Percentiles rank a stretch among this genome's conserved stretches.
These are phyloP conservation scores for Pangasius sanitwongsei DNA, from an alignment of 2,797 vertebrate genomes.

Conservation along the genomic window DNA sequence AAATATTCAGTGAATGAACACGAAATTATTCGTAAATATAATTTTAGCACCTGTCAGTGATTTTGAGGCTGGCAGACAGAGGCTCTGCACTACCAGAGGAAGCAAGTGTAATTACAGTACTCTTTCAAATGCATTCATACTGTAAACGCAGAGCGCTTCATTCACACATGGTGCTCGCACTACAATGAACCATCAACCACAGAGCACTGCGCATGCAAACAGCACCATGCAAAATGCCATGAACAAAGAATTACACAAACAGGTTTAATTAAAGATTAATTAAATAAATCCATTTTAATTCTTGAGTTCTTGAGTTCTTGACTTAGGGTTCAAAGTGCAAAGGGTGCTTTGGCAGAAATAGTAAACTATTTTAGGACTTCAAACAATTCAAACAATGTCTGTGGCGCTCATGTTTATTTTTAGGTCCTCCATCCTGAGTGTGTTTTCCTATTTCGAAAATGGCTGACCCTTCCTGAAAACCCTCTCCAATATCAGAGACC, in stretches of 20 bases:
- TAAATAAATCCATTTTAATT: background rate
- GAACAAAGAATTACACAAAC: conserved; percentile 8
- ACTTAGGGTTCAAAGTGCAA: background rate
- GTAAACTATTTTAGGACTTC: conserved; percentile 63
- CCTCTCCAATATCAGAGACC: conserved; percentile 62
- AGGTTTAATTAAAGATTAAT: background rate
- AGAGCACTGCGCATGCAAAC: conserved; percentile 3
- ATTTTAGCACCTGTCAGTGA: background rate
- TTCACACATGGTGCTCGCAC: conserved; percentile 29
- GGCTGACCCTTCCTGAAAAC: conserved; percentile 61
- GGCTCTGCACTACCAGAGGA: background rate
- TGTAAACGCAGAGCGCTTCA: conserved; percentile 33
- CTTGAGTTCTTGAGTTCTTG: background rate
- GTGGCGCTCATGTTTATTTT: conserved; percentile 69
- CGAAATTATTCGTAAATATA: background rate
- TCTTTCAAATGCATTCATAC: conserved; percentile 44
- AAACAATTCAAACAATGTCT: conserved; percentile 63
- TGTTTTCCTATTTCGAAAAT: conserved; percentile 67
- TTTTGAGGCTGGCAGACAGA: background rate
- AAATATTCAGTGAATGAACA: background rate
- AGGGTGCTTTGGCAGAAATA: background rate
- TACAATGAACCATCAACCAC: conserved; percentile 25
- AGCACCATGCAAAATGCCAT: background rate
- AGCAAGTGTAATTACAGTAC: conserved; percentile 49
- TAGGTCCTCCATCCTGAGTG: conserved; percentile 64